phyloP scores from a whole-genome alignment of 1,140 invertebrate genomes.

The Varroa destructor region DNA sequence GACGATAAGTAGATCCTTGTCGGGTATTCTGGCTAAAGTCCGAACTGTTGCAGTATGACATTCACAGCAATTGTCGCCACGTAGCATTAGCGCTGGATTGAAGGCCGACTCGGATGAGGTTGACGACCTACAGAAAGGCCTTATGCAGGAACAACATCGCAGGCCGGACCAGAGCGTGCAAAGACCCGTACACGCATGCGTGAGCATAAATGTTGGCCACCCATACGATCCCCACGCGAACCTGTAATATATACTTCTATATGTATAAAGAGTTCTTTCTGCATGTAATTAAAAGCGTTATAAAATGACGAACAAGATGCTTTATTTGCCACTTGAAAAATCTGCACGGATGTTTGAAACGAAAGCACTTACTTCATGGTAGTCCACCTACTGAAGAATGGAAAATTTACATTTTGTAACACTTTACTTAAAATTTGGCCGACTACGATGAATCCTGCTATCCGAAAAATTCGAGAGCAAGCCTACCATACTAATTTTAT shows the following conservation, averaged over 20 bases:
- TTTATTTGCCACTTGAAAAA: too few relatives aligned
- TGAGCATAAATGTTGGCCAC: slow-evolving; percentile 17
- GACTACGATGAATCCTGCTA: too few relatives aligned
- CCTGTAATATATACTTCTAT: not conserved
- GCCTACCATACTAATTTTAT: too few relatives aligned
- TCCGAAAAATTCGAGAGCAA: too few relatives aligned
- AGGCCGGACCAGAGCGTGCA: slow-evolving; percentile 10
- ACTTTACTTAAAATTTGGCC: too few relatives aligned
- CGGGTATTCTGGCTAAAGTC: slow-evolving; percentile 4
- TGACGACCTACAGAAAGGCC: not conserved
- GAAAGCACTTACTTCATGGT: too few relatives aligned
- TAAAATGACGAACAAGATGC: too few relatives aligned
- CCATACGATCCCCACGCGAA: slow-evolving; percentile 23
- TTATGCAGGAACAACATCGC: not conserved
- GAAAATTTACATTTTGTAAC: too few relatives aligned
- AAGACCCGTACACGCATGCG: slow-evolving; percentile 9
- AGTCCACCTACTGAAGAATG: too few relatives aligned
- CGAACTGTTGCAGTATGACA: slow-evolving; percentile 39
- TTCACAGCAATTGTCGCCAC: slow-evolving; percentile 42
- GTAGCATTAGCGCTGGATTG: slow-evolving; percentile 29
- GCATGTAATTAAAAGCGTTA: not conserved
- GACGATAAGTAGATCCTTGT: slow-evolving; percentile 29
- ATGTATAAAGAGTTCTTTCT: not conserved
- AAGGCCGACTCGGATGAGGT: too few relatives aligned
- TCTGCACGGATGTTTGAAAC: too few relatives aligned